These are phyloP conservation scores for Vanessa cardui DNA, from an alignment of 2,888 invertebrate species.

Conservation along the genomic window DNA sequence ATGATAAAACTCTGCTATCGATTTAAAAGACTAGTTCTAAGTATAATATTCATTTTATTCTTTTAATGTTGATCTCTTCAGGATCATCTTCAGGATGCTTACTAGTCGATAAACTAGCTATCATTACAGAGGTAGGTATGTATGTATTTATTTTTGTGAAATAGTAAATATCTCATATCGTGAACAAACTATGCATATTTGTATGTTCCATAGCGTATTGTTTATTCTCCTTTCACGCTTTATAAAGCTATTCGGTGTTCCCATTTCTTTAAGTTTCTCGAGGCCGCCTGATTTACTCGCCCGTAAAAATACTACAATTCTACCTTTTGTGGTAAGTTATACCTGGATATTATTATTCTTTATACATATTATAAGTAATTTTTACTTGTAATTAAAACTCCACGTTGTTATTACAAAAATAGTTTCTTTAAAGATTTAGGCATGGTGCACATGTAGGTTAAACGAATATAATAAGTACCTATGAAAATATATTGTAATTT, in stretches of 20 bases:
- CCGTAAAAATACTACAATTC: constrained; percentile 32
- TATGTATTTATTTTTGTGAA: neutral
- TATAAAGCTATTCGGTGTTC: constrained; percentile 28
- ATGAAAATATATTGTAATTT: too few relatives aligned
- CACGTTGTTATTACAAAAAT: neutral
- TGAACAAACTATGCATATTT: constrained; percentile 12
- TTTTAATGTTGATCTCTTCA: too few relatives aligned
- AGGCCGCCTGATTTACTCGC: constrained; percentile 29
- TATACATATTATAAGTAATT: constrained; percentile 7
- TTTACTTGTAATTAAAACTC: neutral
- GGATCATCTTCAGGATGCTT: too few relatives aligned
- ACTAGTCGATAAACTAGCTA: too few relatives aligned
- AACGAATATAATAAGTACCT: too few relatives aligned
- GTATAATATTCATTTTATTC: too few relatives aligned
- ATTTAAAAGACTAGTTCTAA: too few relatives aligned
- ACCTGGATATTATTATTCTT: constrained; percentile 12
- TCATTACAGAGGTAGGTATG: too few relatives aligned
- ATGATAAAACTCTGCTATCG: too few relatives aligned
- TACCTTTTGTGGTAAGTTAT: constrained; percentile 28
- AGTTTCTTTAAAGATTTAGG: too few relatives aligned
- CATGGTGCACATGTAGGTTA: too few relatives aligned
- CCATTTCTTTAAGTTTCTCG: constrained; percentile 36
- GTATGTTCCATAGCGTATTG: constrained; percentile 19
- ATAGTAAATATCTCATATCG: neutral
- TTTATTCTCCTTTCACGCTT: constrained; percentile 26